phyloP scores from a whole-genome alignment of 2,888 invertebrate genomes.

The Podotricha telesiphe region DNA sequence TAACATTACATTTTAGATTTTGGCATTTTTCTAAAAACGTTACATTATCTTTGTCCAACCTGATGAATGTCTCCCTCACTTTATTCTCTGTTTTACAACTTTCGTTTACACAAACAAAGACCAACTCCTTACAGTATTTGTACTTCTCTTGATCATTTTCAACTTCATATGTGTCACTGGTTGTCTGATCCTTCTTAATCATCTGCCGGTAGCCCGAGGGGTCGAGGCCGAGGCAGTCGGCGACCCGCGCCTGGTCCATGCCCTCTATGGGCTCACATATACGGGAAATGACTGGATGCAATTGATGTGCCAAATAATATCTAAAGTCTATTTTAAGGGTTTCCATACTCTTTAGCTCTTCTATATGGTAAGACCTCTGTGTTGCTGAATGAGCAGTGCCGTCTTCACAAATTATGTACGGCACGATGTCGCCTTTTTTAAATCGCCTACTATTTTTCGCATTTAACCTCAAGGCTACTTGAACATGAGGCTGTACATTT shows the following conservation, averaged over 20 bases:
- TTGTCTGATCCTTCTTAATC: conserved; percentile 72
- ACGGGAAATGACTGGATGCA: conserved; percentile 97
- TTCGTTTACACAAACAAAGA: conserved; percentile 85
- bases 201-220: conserved; percentile 78
- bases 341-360: conserved; percentile 90
- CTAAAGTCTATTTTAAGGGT: conserved; percentile 90
- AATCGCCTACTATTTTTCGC: conserved; percentile 90
- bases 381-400: conserved; percentile 90
- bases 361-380: conserved; percentile 96
- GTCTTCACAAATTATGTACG: conserved; percentile 97
- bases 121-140: conserved; percentile 85
- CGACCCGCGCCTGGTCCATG: conserved; percentile 94
- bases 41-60: conserved; percentile 68
- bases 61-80: conserved; percentile 77
- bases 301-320: conserved; percentile 97
- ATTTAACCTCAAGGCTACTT: conserved; percentile 93
- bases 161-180: conserved; percentile 73
- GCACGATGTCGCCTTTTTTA: conserved; percentile 96
- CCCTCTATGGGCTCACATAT: conserved; percentile 98
- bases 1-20: conserved; percentile 86
- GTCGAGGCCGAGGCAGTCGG: conserved; percentile 92
- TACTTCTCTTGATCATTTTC: conserved; percentile 82
- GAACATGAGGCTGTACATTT: conserved; percentile 93
- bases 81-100: conserved; percentile 83
- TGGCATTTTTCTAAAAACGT: conserved; percentile 88